Conservation (phyloP, 2,113 vertebrate species). For the Mesitornis unicolor region DNA sequence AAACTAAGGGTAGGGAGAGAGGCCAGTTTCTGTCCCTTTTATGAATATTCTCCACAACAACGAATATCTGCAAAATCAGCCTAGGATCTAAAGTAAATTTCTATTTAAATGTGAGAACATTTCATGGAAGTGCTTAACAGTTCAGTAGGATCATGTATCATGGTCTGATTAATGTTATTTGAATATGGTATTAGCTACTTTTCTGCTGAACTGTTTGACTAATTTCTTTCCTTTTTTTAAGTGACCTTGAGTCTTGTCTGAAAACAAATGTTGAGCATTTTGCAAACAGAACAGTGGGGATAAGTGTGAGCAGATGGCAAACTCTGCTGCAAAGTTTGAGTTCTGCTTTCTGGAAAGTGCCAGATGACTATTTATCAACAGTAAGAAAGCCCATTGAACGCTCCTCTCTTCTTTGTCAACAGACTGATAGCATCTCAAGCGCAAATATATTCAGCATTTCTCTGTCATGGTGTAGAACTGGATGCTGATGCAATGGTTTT, state of each 20-base stretch:
- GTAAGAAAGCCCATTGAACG: neutral
- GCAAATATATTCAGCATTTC: neutral
- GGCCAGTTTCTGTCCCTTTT: neutral
- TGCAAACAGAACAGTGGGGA: neutral
- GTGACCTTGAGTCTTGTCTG: neutral
- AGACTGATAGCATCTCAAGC: neutral
- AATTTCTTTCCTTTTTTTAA: neutral
- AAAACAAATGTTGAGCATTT: neutral
- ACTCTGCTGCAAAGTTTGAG: neutral
- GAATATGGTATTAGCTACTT: neutral
- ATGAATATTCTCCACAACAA: neutral
- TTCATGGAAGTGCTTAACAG: neutral
- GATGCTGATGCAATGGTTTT: neutral
- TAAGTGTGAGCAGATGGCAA: neutral
- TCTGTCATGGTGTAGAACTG: neutral
- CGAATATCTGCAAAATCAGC: neutral
- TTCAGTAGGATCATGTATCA: neutral
- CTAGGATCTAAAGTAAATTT: neutral
- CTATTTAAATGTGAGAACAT: neutral
- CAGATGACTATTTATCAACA: neutral
- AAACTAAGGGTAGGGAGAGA: neutral
- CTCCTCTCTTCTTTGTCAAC: neutral
- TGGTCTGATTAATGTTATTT: neutral
- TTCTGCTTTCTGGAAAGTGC: neutral
- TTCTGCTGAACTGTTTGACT: neutral